A percentile compares a stretch with the other conserved stretches of the same genome.
Conservation (phyloP, 2,888 invertebrate genomes). For the Netelia inedita region DNA sequence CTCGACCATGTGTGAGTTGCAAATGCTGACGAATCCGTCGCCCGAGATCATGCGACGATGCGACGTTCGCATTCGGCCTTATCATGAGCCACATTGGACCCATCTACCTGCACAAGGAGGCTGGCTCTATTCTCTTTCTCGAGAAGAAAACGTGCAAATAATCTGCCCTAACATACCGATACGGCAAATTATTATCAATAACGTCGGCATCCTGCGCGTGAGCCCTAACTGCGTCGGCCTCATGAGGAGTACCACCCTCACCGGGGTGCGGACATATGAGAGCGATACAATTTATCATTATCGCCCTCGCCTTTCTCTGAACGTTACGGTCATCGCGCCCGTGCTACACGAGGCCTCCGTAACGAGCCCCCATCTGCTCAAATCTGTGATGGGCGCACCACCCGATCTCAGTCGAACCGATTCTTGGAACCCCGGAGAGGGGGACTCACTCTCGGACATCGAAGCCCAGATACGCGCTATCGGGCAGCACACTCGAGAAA, state of each 20-base stretch:
- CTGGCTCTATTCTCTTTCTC: background rate
- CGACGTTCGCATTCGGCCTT: background rate
- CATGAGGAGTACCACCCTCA: background rate
- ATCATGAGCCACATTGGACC: background rate
- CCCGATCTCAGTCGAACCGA: background rate
- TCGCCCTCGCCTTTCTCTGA: background rate
- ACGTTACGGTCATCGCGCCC: slow-evolving; percentile 3
- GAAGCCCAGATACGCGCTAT: background rate
- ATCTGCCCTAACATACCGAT: background rate
- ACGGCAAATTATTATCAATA: background rate
- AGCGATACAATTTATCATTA: background rate
- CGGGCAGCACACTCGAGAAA: slow-evolving; percentile 7
- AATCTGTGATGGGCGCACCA: background rate
- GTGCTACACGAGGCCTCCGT: background rate
- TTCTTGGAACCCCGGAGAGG: background rate
- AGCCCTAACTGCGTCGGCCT: background rate
- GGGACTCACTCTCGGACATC: background rate
- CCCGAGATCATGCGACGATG: background rate
- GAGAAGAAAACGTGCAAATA: background rate
- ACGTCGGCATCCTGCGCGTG: background rate
- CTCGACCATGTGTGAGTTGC: background rate
- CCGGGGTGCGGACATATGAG: background rate
- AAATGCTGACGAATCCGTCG: slow-evolving; percentile 8
- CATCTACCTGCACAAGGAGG: background rate
- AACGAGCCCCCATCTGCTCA: too few species aligned